Percentiles rank a stretch among this genome's conserved stretches.
phyloP scores from a whole-genome alignment of 2,113 vertebrate genomes.

The Tringa solitaria region DNA sequence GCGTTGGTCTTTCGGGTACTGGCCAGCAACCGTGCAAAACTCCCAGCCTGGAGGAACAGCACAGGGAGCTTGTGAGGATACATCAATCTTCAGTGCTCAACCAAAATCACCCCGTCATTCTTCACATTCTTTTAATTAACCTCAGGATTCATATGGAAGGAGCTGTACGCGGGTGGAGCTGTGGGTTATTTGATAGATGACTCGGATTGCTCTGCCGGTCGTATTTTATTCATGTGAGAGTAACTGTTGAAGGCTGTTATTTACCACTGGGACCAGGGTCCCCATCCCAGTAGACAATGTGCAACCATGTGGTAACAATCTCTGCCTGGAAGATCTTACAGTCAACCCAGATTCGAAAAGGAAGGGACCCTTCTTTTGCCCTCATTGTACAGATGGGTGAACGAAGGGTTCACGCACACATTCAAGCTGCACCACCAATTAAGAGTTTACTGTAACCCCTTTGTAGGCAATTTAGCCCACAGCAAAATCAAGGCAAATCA shows the following conservation, averaged over 20 bases:
- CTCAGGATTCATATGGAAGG: conserved; percentile 22
- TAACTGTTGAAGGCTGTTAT: background rate
- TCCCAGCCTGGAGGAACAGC: background rate
- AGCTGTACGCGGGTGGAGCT: background rate
- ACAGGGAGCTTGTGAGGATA: background rate
- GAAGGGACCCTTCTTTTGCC: background rate
- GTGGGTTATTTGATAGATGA: conserved; percentile 13
- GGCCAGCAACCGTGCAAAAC: background rate
- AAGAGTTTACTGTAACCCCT: conserved; percentile 24
- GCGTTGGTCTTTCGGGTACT: background rate
- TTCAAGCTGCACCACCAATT: background rate
- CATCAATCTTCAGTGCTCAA: background rate
- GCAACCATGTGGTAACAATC: conserved; percentile 1
- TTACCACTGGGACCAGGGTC: background rate
- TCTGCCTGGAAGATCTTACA: background rate
- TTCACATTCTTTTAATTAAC: conserved; percentile 40
- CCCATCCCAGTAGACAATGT: background rate
- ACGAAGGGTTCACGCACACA: background rate
- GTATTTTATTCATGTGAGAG: conserved; percentile 1
- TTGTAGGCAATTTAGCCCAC: background rate
- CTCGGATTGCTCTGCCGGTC: background rate
- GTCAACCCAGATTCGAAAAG: background rate
- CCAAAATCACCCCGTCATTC: background rate
- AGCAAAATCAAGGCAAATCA: background rate
- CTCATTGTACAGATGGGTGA: background rate